Evolutionary conservation across 2,888 invertebrate genomes (phyloP), one percentile per base, ranked within the genome.

Genomic region (Hemaris fuciformis): DNA sequence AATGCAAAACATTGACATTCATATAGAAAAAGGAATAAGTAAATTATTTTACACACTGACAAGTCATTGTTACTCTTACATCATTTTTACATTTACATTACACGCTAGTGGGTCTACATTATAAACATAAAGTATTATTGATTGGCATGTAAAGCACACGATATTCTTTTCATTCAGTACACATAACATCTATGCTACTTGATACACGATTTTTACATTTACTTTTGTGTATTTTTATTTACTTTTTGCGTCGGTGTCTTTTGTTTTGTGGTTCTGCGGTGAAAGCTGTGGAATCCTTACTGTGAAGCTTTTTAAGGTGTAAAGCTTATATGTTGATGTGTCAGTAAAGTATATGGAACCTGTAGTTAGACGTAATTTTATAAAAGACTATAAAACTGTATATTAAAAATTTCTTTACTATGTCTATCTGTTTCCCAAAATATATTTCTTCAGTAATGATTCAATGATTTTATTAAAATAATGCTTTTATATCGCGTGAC

Each of bases 21-120:
- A 34, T 34, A 34, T 2, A 34, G 5, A 43, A 7, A 43, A 31
- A 8, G n/a, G 2, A 18, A 27, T 15, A 48, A 27, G n/a, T 48
- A 48, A 27, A 27, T 8, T 43, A 43, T 3, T 15, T 31, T 18
- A 53, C 31, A 53, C 53, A 60, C 22, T 8, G 48, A 60, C 41
- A 42, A 60, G 15, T 43, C 57, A 60, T 61, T 46, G 27, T 45
- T 38, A 56, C 43, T 61, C 61, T 61, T 63, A 69, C 53, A 31
- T 53, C 53, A 66, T 64, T 66, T 67, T 67, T 68, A 78, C 79
- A 84, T 81, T 76, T 72, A 85, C 85, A 83, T 80, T 68, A 86
- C 83, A 87, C 88, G 76, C 83, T 81, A 77, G 78, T 91, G 89
- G 91, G 90, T 91, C 90, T 90, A 89, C 87, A 78, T 73, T 74